Conservation (phyloP, 2,113 vertebrate genomes). For the Osmerus eperlanus region DNA sequence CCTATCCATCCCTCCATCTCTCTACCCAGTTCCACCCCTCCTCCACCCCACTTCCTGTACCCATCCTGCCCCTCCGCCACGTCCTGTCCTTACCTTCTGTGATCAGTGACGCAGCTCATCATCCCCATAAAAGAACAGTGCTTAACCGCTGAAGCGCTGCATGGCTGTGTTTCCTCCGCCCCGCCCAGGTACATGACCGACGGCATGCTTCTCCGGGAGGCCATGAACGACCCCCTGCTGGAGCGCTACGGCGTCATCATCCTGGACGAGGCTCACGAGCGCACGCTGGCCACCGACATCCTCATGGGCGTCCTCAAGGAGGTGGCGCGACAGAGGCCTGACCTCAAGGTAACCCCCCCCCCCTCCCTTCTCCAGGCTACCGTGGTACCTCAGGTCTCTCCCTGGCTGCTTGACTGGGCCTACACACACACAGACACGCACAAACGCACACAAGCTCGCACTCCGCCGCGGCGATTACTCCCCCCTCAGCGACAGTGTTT, state of each 20-base stretch:
- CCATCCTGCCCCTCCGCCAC: background rate
- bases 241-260: slow-evolving; percentile 96
- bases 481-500: background rate
- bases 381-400: background rate
- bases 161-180: background rate
- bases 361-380: background rate
- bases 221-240: slow-evolving; percentile 95
- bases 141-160: no score
- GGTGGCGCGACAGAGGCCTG: slow-evolving; percentile 87
- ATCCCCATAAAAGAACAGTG: no score
- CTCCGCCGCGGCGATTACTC: slow-evolving; percentile 11
- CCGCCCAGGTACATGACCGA: slow-evolving; percentile 90
- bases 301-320: slow-evolving; percentile 96
- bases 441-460: background rate
- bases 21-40: no score
- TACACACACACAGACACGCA: background rate
- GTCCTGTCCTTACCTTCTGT: no score
- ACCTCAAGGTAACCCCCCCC: slow-evolving; percentile 83
- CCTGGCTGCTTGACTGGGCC: background rate
- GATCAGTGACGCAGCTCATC: no score
- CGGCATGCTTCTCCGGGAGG: slow-evolving; percentile 95
- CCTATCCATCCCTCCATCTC: no score
- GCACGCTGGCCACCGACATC: slow-evolving; percentile 95
- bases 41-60: background rate
- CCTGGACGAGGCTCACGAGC: slow-evolving; percentile 94